phyloP scores from a whole-genome alignment of 2,797 vertebrate species.

The Acridotheres tristis region DNA sequence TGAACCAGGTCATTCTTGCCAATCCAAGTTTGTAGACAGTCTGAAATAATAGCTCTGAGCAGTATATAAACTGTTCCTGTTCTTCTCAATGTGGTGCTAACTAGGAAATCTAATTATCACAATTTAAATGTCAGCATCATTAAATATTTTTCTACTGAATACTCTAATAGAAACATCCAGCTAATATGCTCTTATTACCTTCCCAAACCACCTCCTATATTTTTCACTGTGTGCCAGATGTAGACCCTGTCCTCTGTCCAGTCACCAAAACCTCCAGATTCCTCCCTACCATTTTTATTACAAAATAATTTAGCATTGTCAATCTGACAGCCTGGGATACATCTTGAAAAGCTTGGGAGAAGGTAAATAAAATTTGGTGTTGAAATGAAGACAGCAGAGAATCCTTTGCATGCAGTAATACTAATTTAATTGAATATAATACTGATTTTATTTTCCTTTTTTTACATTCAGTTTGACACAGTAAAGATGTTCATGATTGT shows the following conservation, averaged over 20 bases:
- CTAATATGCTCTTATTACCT: background rate
- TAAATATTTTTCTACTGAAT: slow-evolving; percentile 61
- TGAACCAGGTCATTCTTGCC: slow-evolving; percentile 58
- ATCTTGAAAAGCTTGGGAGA: background rate
- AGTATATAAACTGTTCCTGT: slow-evolving; percentile 36
- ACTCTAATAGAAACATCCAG: slow-evolving; percentile 33
- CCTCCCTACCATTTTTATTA: background rate
- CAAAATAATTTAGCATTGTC: background rate
- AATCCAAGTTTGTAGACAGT: slow-evolving; percentile 61
- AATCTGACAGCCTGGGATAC: background rate
- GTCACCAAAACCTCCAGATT: background rate
- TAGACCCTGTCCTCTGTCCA: background rate
- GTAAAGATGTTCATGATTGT: background rate
- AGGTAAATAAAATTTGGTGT: background rate
- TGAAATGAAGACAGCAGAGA: background rate
- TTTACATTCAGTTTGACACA: background rate
- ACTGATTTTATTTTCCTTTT: background rate
- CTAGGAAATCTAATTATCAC: slow-evolving; percentile 47
- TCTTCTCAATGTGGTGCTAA: slow-evolving; percentile 53
- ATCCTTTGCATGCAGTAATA: background rate
- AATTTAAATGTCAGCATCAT: slow-evolving; percentile 56
- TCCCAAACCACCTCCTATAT: background rate
- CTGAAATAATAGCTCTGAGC: slow-evolving; percentile 50
- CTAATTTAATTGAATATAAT: background rate
- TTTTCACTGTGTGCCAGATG: background rate